These are phyloP conservation scores for Drosophila arawakana DNA, from an alignment of 1,140 invertebrate genomes.

Conservation along the genomic window DNA sequence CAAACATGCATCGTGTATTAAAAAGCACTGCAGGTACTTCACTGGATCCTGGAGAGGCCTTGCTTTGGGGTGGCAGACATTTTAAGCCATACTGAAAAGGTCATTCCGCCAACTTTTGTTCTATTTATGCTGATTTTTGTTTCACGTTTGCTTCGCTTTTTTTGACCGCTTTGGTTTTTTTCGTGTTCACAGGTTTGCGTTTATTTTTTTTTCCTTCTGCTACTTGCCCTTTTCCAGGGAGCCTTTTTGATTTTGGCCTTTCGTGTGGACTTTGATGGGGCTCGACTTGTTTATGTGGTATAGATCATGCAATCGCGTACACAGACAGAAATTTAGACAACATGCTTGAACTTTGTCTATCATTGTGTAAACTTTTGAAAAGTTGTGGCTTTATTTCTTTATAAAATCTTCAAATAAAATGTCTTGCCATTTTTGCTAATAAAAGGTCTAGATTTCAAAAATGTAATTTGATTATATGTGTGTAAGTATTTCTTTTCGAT, in stretches of 20 bases:
- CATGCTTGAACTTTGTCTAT: not conserved
- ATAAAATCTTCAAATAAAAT: too few species aligned
- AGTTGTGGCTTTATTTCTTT: too few species aligned
- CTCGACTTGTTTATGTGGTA: constrained; percentile 44
- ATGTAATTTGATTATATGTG: not conserved
- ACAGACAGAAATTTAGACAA: constrained; percentile 25
- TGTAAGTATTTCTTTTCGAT: too few species aligned
- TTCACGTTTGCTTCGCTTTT: constrained; percentile 9
- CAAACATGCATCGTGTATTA: constrained; percentile 33
- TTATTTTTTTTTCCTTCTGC: constrained; percentile 38
- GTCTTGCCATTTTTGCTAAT: too few species aligned
- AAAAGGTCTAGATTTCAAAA: not conserved
- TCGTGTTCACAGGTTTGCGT: constrained; percentile 40
- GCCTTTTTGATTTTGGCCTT: constrained; percentile 73
- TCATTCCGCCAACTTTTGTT: constrained; percentile 75
- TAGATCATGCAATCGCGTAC: constrained; percentile 55
- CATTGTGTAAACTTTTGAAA: too few species aligned
- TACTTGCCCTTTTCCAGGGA: constrained; percentile 32
- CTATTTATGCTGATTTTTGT: constrained; percentile 66
- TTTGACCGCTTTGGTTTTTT: constrained; percentile 35
- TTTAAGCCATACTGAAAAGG: constrained; percentile 76
- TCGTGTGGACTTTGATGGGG: constrained; percentile 51
- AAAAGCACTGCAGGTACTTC: constrained; percentile 32
- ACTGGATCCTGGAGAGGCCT: constrained; percentile 29
- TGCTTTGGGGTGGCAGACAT: constrained; percentile 56